Evolutionary conservation across 1,140 invertebrate species (phyloP), one percentile per base, ranked within the genome.

Genomic region (Aphis craccivora): DNA sequence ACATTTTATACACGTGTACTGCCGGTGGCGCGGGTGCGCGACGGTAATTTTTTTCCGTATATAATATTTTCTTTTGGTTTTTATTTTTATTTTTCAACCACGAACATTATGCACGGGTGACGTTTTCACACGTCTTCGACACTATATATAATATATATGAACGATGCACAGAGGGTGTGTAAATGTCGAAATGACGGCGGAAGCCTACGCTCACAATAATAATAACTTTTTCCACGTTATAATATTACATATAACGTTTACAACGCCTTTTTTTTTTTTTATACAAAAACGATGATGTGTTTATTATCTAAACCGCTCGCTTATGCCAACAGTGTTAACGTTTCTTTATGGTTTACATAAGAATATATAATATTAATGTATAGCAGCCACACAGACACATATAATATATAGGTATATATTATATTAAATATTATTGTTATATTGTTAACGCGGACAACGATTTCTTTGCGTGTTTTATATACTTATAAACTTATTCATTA

Each of bases 71-170:
- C 37, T 90, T 90, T 67, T 23, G 6, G 48, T 23, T 45, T 76
- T 76, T 43, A 30, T 18, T 84, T 88, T 87, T 87, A n/a, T 87
- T 55, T 90, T 43, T 90, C 23, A 37, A 37, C 37, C 88, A 6
- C 53, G 37, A 11, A 18, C n/a, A n/a, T 76, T 76, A 76, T 76
- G 60, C 1, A 76, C 60, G 43, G 11, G 81, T 81, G 91, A 93
- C 48, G 91, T 93, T 93, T 93, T 93, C 91, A 84, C 91, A 93
- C 76, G 91, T 93, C 91, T 30, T 84, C 91, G 91, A 43, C 55
- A n/a, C 14, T n/a, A 25, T 92, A 84, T 22, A 43, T 40, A 40
- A 40, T 40, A 40, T 40, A 40, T n/a, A 5, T 30, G 2, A 2
- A 91, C 18, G 25, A 5, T 22, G 8, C 30, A 20, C 45, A 51